These are phyloP conservation scores for Acipenser transmontanus DNA, from an alignment of 2,797 vertebrate genomes.

Conservation along the genomic window DNA sequence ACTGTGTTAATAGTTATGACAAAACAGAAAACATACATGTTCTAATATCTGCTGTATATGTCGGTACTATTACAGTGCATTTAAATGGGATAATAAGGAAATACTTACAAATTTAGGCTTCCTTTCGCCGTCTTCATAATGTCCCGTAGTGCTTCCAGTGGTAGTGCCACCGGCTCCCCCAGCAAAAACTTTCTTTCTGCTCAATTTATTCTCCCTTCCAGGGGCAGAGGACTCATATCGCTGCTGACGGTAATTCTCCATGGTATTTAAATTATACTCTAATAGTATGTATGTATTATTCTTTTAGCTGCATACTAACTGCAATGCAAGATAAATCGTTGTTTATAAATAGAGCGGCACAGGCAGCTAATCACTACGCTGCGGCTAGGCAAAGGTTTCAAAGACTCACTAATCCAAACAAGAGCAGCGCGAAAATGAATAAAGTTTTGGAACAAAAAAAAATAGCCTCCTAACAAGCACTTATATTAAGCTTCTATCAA, in stretches of 20 bases:
- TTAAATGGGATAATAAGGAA: neutral
- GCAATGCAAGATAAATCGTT: too few relatives aligned
- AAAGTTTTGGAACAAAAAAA: neutral
- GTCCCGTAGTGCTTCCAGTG: constrained; percentile 4
- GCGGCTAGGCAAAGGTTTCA: neutral
- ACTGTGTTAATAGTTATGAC: too few relatives aligned
- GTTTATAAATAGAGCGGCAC: neutral
- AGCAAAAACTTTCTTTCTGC: constrained; percentile 29
- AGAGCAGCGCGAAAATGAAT: neutral
- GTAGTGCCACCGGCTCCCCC: constrained; percentile 13
- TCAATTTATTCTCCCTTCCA: constrained; percentile 27
- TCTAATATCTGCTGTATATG: too few relatives aligned
- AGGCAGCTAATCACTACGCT: neutral
- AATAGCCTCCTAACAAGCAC: neutral
- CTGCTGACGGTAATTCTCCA: constrained; percentile 30
- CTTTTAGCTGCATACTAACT: too few relatives aligned
- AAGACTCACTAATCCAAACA: neutral
- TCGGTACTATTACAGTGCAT: too few relatives aligned
- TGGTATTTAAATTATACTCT: neutral
- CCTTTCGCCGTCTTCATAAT: constrained; percentile 30
- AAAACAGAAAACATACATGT: too few relatives aligned
- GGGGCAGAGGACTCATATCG: constrained; percentile 21
- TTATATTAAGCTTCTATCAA: too few relatives aligned
- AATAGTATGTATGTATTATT: too few relatives aligned
- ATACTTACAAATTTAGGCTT: constrained; percentile 41